A percentile compares a stretch with the other conserved stretches of the same genome.
phyloP scores from a whole-genome alignment of 2,888 invertebrate species.

The Dynastes grantii region DNA sequence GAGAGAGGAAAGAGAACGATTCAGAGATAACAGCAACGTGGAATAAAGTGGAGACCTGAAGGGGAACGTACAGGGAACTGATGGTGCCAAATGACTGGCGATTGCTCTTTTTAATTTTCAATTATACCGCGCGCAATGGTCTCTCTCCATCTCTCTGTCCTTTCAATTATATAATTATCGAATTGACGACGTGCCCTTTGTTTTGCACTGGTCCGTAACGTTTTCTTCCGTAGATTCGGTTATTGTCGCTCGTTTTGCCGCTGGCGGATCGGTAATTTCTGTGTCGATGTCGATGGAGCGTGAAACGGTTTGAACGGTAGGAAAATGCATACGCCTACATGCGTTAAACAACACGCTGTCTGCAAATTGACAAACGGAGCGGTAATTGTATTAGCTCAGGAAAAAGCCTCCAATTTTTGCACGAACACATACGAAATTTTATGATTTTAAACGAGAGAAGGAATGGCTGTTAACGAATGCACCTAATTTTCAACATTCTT shows the following conservation, averaged over 20 bases:
- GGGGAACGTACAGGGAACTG: not conserved
- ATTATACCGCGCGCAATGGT: conserved; percentile 5
- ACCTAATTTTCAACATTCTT: no score
- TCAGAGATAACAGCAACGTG: not conserved
- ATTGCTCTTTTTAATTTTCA: conserved; percentile 44
- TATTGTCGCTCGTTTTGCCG: not conserved
- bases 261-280: conserved; percentile 14
- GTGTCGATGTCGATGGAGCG: conserved; percentile 3
- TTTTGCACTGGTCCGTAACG: conserved; percentile 1
- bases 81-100: conserved; percentile 31
- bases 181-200: conserved; percentile 30
- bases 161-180: conserved; percentile 33
- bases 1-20: not conserved
- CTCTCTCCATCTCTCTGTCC: not conserved
- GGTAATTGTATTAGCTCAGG: no score
- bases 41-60: no score
- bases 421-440: no score
- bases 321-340: no score
- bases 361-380: no score
- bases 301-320: conserved; percentile 1
- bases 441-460: no score
- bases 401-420: no score
- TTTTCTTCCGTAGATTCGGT: conserved; percentile 15
- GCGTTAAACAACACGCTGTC: no score
- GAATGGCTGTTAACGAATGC: no score